Base-by-base conservation (phyloP, 2,888 invertebrate genomes). In the Harpagoxenus sublaevis region DNA sequence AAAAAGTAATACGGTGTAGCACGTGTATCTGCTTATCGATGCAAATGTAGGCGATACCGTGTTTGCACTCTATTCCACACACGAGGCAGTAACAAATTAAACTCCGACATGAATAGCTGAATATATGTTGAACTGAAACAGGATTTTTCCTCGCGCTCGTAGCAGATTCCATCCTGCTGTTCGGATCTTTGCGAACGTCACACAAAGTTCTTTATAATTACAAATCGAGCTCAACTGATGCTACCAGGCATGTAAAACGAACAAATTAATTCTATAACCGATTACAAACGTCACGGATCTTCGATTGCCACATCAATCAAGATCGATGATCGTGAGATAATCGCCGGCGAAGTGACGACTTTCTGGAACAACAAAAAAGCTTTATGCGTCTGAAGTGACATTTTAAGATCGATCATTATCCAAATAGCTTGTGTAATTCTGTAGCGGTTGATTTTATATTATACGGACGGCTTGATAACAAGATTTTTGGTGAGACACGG, bases 41-140 rank as follows among this genome's bases (percentile, higher is more conserved):
- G 42, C 31, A 31, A 65, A 75, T 75, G 4, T 48, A 70, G 15
- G 1, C 42, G 51, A 48, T 65, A 45, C 39, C 51, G 45, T 35
- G 60, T 62, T 79, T 70, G 62, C 62, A 57, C 60, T 83, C 75
- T 62, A 77, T 86, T 87, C 35, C 75, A 15, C n/a, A n/a, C n/a
- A n/a, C 66, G 45, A 57, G 18, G 48, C 45, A 18, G 45, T 42
- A 10, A 71, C 51, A 65, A 79, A 83, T 85, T 71, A 60, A 28
- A 35, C 35, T 60, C 57, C 12, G n/a, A 18, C 42, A 10, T 2
- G 31, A 31, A 3, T 12, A 18, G 28, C 35, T 15, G n/a, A 66
- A 77, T 35, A 4, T 35, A 6, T 10, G n/a, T 79, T 79, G 70
- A 60, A 79, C 2, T 57, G 63, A 31, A 83, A 31, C 53, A 77